A percentile compares a stretch with the other conserved stretches of the same genome.
Evolutionary conservation across 2,888 invertebrate genomes (phyloP).

Genomic region (Aromia moschata): DNA sequence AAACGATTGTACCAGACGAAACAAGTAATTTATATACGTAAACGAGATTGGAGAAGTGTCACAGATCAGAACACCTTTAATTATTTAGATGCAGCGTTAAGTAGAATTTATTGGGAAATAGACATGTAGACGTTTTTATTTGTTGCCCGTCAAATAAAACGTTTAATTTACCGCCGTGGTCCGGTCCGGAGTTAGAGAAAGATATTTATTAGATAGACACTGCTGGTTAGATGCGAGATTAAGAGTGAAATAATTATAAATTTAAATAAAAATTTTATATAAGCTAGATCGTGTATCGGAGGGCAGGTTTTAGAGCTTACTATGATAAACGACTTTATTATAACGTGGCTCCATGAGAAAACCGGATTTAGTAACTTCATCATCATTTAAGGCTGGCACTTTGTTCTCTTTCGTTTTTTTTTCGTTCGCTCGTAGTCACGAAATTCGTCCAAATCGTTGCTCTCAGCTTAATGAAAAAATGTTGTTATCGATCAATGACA

Average conservation of each 20-base stretch:
- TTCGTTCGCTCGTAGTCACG: constrained; percentile 36
- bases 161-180: constrained; percentile 31
- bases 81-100: constrained; percentile 23
- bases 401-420: constrained; percentile 22
- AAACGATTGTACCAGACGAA: too few species aligned
- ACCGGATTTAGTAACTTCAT: constrained; percentile 64
- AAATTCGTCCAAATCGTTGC: constrained; percentile 34
- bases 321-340: constrained; percentile 65
- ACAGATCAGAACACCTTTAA: not conserved
- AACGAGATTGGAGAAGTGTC: not conserved
- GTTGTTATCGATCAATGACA: constrained; percentile 40
- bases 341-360: constrained; percentile 59
- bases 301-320: constrained; percentile 57
- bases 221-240: constrained; percentile 26
- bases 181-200: constrained; percentile 27
- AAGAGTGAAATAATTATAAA: constrained; percentile 45
- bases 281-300: constrained; percentile 59
- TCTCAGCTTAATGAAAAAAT: constrained; percentile 30
- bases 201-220: constrained; percentile 31
- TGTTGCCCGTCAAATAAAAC: constrained; percentile 32
- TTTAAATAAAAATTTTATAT: constrained; percentile 58
- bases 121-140: constrained; percentile 36
- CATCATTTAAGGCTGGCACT: constrained; percentile 52
- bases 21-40: too few species aligned
- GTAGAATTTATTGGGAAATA: constrained; percentile 33